Conservation (phyloP, 2,888 invertebrate species). For the Tetranychus piercei region DNA sequence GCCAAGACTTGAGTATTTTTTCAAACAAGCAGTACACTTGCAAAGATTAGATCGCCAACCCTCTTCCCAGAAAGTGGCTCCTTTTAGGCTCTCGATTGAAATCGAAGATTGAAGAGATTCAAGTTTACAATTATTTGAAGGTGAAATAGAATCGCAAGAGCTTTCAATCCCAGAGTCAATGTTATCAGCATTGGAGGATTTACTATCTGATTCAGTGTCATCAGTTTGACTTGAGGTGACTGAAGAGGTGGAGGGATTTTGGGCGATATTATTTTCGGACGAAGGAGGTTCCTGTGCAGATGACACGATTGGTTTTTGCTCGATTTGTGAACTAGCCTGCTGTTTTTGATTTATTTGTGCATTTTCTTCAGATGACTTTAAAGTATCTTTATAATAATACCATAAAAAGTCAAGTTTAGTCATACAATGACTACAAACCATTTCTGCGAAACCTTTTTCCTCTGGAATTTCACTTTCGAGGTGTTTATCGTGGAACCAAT, state of each 20-base stretch:
- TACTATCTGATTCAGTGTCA: neutral
- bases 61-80: slow-evolving; percentile 32
- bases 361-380: neutral
- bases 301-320: neutral
- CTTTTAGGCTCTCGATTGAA: slow-evolving; percentile 22
- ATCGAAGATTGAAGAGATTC: slow-evolving; percentile 2
- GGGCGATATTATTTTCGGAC: no score
- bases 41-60: slow-evolving; percentile 51
- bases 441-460: slow-evolving; percentile 46
- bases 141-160: slow-evolving; percentile 11
- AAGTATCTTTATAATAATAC: slow-evolving; percentile 41
- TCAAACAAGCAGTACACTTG: slow-evolving; percentile 34
- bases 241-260: neutral
- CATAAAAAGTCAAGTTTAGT: slow-evolving; percentile 52
- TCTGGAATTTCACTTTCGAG: slow-evolving; percentile 22
- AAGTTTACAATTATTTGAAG: slow-evolving; percentile 10
- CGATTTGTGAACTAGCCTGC: neutral
- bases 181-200: neutral
- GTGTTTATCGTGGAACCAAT: slow-evolving; percentile 68
- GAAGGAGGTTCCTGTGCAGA: no score
- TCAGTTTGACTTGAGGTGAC: neutral
- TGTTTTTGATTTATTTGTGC: neutral
- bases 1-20: slow-evolving; percentile 50
- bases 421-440: slow-evolving; percentile 63
- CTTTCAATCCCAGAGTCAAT: slow-evolving; percentile 12